phyloP scores from a whole-genome alignment of 2,888 invertebrate species.

The Bembecia ichneumoniformis region DNA sequence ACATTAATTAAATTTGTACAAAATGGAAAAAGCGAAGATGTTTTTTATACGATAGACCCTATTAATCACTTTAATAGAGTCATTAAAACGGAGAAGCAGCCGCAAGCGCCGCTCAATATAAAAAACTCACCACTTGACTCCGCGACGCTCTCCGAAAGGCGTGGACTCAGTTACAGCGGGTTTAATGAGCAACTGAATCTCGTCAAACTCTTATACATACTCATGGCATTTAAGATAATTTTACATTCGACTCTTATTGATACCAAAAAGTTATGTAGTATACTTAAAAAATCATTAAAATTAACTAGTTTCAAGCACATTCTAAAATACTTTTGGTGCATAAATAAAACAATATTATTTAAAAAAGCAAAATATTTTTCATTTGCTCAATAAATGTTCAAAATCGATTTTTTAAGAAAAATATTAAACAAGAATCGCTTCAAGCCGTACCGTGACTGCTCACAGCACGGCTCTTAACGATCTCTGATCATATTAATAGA shows the following conservation, averaged over 20 bases:
- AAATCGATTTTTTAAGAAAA: no score
- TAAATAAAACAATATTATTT: no score
- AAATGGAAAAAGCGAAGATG: constrained; percentile 46
- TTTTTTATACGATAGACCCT: constrained; percentile 53
- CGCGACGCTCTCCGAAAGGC: not conserved
- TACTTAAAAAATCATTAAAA: no score
- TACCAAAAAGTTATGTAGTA: no score
- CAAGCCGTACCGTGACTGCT: not conserved
- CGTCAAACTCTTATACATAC: no score
- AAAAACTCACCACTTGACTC: constrained; percentile 20
- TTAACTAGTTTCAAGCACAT: no score
- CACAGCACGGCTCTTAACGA: constrained; percentile 23
- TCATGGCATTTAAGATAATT: no score
- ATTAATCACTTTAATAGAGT: constrained; percentile 71
- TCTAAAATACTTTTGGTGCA: no score
- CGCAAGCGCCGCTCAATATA: constrained; percentile 33
- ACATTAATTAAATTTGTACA: constrained; percentile 66
- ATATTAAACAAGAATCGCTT: not conserved
- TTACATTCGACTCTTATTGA: no score
- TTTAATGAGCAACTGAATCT: no score
- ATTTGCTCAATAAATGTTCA: no score
- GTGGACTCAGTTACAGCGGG: not conserved
- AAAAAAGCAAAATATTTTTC: no score
- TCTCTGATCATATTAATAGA: constrained; percentile 42
- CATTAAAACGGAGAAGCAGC: constrained; percentile 58